Base-by-base conservation (phyloP, 1,140 invertebrate genomes). In the Andrena cerasifolii region DNA sequence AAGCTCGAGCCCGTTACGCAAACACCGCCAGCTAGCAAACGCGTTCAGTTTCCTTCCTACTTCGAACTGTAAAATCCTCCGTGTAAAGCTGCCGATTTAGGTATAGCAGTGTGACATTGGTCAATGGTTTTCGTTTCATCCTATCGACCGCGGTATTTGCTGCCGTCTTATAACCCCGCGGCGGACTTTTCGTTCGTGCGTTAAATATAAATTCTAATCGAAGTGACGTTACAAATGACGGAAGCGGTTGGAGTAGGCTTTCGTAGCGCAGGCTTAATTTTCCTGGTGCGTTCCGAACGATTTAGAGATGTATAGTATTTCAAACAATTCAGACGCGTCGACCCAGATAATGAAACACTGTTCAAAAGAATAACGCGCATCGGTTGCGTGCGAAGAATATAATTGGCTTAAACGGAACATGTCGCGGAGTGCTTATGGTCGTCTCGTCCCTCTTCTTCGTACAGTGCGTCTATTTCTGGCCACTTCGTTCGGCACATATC, bases 321-420 rank as follows among this genome's bases (percentile, higher is more conserved):
- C n/a, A n/a, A n/a, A n/a, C n/a, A n/a, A n/a, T n/a, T n/a, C n/a
- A n/a, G n/a, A n/a, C n/a, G n/a, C n/a, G n/a, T 31, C 26, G 67
- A 53, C 12, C 33, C 2, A 53, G 45, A 53, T 61, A 24, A 40
- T 28, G 7, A 21, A 31, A 43, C 28, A 68, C 28, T 40, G 54
- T 36, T 36, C 3, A 71, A 24, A 24, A 59, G 33, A 40, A 24
- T 51, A 61, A 59, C 8, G n/a, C 14, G 18, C 31, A 61, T 59
- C n/a, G 14, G 31, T 40, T 40, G 66, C 54, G 67, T 61, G 47
- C 26, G 49, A 77, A 51, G 45, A 51, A 53, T 8, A 43, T 68
- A 77, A 77, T 77, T 77, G 66, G 75, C 67, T 77, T 71, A 77
- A 77, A 76, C 43, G 53, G 24, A n/a, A 59, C 40, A 56, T 31